Evolutionary conservation across 2,797 vertebrate species (phyloP).

Genomic region (Urocyon cinereoargenteus): DNA sequence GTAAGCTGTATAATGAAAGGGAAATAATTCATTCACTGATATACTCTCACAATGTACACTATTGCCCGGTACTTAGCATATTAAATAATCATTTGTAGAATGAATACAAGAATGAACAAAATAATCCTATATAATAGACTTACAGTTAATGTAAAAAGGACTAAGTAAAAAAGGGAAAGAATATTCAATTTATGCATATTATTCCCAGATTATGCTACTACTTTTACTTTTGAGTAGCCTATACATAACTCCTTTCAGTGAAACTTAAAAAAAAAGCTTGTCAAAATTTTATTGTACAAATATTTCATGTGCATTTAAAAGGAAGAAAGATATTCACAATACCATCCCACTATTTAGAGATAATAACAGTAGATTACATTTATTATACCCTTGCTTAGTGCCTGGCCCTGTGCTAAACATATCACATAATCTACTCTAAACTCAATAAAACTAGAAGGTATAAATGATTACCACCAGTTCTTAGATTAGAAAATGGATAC

Average conservation of each 20-base stretch:
- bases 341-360: not conserved
- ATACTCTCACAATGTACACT: not conserved
- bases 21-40: not conserved
- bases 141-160: not conserved
- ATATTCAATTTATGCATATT: not conserved
- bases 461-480: not conserved
- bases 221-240: not conserved
- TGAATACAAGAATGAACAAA: not conserved
- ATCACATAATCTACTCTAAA: not conserved
- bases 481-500: not conserved
- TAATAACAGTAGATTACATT: not conserved
- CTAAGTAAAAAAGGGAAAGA: not conserved
- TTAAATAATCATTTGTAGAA: not conserved
- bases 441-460: not conserved
- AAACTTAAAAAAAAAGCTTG: not conserved
- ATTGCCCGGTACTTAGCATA: not conserved
- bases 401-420: not conserved
- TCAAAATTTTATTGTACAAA: conserved; percentile 4
- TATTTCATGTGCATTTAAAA: not conserved
- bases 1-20: not conserved
- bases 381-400: not conserved
- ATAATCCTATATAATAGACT: not conserved
- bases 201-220: not conserved
- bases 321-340: conserved; percentile 13
- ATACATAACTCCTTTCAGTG: not conserved